phyloP scores from a whole-genome alignment of 2,113 vertebrate species.

The Castor canadensis region DNA sequence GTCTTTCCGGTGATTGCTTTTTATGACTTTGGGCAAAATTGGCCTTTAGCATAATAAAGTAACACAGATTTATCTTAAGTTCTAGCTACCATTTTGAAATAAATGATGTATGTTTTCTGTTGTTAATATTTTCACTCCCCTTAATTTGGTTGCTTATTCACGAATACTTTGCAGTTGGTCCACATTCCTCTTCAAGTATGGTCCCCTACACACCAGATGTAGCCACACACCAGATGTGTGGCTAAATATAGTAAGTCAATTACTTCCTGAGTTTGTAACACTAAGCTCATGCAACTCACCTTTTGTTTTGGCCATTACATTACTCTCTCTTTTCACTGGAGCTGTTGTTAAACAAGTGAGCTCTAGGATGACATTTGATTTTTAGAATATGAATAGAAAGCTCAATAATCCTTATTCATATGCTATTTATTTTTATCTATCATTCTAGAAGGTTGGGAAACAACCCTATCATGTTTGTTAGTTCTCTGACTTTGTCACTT shows the following conservation, averaged over 20 bases:
- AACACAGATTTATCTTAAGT: neutral
- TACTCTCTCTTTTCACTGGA: neutral
- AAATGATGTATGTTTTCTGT: neutral
- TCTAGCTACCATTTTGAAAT: neutral
- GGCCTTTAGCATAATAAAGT: neutral
- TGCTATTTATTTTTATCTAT: neutral
- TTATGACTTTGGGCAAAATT: constrained; percentile 33
- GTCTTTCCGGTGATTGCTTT: constrained; percentile 40
- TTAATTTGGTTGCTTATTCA: constrained; percentile 38
- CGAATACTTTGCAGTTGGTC: neutral
- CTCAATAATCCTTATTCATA: constrained; percentile 1
- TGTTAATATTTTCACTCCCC: neutral
- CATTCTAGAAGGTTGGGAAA: neutral
- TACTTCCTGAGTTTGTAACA: neutral
- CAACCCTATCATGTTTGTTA: neutral
- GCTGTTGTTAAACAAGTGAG: neutral
- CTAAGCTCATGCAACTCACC: neutral
- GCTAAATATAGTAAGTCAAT: neutral
- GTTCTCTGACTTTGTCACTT: neutral
- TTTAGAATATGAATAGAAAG: constrained; percentile 8
- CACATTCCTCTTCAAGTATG: neutral
- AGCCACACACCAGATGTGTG: too few species aligned
- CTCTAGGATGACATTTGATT: neutral
- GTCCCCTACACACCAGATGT: neutral
- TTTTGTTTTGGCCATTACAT: neutral